Evolutionary conservation across 2,888 invertebrate genomes (phyloP).

Genomic region (Callimorpha dominula): DNA sequence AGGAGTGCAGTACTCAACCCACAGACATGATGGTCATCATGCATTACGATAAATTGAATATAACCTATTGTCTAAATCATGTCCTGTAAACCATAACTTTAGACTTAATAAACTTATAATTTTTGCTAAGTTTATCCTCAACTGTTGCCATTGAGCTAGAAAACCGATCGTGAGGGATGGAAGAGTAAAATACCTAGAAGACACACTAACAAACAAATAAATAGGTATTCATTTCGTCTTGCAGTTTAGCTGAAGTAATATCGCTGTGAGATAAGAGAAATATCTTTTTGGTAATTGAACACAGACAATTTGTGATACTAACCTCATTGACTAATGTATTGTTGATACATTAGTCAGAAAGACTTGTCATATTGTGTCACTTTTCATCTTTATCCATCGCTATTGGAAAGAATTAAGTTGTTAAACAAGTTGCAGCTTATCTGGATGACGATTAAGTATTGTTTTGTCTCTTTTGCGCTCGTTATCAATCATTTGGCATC

Average conservation of each 20-base stretch:
- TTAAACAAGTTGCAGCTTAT: slow-evolving; percentile 6
- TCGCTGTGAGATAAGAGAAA: neutral
- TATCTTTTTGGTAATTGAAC: neutral
- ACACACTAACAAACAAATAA: neutral
- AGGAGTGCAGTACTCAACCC: too few relatives aligned
- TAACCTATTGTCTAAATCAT: too few relatives aligned
- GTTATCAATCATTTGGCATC: neutral
- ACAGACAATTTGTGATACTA: slow-evolving; percentile 2
- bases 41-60: too few relatives aligned
- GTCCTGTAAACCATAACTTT: too few relatives aligned
- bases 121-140: neutral
- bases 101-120: too few relatives aligned
- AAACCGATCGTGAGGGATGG: neutral
- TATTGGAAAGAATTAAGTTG: neutral
- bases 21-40: too few relatives aligned
- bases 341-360: neutral
- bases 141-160: neutral
- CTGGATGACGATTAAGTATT: neutral
- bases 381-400: neutral
- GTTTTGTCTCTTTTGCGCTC: neutral
- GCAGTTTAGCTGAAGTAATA: neutral
- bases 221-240: neutral
- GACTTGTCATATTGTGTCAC: neutral
- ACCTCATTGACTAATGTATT: neutral
- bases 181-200: neutral